These are phyloP conservation scores for Calameuta filiformis DNA, from an alignment of 2,888 invertebrate species.

Conservation along the genomic window DNA sequence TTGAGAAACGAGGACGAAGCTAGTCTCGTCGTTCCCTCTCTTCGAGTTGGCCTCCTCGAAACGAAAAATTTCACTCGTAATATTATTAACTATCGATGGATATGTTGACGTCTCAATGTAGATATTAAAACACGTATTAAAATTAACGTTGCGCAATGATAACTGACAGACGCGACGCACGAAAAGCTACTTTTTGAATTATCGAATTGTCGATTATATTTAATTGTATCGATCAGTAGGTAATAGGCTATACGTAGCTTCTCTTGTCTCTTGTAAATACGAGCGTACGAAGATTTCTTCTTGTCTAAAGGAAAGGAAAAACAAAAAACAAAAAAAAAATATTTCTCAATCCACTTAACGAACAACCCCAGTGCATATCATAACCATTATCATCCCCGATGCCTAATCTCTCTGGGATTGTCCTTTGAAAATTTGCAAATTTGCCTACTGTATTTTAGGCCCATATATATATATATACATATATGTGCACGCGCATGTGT, in stretches of 20 bases:
- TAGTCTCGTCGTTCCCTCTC: not conserved
- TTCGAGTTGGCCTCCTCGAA: slow-evolving; percentile 48
- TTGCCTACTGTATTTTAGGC: not conserved
- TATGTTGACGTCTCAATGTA: not conserved
- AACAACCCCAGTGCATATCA: not conserved
- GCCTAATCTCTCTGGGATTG: not conserved
- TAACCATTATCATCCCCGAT: not conserved
- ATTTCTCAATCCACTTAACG: not conserved
- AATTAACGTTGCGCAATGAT: not conserved
- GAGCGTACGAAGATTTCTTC: slow-evolving; percentile 7
- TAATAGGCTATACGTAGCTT: slow-evolving; percentile 36
- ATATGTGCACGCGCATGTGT: no score
- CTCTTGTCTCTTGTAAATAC: slow-evolving; percentile 52
- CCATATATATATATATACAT: no score
- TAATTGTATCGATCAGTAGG: not conserved
- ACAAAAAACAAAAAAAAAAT: not conserved
- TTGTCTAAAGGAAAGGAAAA: not conserved
- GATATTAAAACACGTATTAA: not conserved
- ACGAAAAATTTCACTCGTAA: slow-evolving; percentile 23
- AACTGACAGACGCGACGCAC: not conserved
- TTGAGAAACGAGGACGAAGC: not conserved
- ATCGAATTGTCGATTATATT: not conserved
- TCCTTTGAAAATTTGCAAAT: slow-evolving; percentile 3
- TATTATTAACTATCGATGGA: not conserved
- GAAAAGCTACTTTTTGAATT: not conserved